These are phyloP conservation scores for Myzus persicae DNA, from an alignment of 1,140 invertebrate genomes.

Conservation along the genomic window DNA sequence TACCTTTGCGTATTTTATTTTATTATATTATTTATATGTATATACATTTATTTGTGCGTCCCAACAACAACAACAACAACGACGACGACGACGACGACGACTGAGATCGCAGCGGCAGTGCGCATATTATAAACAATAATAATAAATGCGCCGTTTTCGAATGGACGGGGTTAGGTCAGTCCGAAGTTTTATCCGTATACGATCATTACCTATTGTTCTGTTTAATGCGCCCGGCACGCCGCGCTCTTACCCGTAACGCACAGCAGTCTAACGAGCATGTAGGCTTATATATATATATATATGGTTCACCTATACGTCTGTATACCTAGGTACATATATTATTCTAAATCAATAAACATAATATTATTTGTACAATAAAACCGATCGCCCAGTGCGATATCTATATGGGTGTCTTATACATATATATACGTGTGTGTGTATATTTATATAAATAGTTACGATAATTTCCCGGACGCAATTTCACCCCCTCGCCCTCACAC, in stretches of 20 bases:
- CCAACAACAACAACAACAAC: neutral
- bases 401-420: neutral
- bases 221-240: conserved; percentile 30
- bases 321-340: neutral
- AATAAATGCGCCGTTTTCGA: conserved; percentile 27
- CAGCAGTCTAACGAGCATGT: conserved; percentile 24
- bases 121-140: neutral
- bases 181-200: neutral
- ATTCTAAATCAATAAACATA: conserved; percentile 1
- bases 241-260: neutral
- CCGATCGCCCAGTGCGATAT: neutral
- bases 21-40: neutral
- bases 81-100: too few species aligned
- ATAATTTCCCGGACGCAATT: conserved; percentile 4
- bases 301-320: neutral
- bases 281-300: neutral
- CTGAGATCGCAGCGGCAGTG: neutral
- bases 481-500: neutral
- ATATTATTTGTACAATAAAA: conserved; percentile 19
- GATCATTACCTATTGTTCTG: conserved; percentile 37
- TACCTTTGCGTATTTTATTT: neutral
- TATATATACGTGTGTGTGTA: neutral
- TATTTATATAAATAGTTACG: neutral
- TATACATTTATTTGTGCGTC: neutral
- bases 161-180: neutral